Evolutionary conservation across 2,888 invertebrate genomes (phyloP).

Genomic region (Balanococcus diminutus): DNA sequence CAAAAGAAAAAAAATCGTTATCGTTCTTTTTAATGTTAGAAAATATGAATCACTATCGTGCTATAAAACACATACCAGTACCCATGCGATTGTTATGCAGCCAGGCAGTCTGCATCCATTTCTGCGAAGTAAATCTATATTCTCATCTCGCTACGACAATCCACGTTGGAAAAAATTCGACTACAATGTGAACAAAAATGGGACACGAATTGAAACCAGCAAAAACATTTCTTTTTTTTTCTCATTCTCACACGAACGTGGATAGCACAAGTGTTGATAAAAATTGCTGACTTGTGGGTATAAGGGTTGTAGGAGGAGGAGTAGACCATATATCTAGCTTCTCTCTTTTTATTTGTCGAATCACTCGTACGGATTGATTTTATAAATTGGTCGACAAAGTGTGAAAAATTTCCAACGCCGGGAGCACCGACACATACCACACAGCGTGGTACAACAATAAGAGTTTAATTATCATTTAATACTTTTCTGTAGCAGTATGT

Average conservation of each 20-base stretch:
- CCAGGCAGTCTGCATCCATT: no score
- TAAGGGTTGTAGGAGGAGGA: neutral
- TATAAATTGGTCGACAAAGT: neutral
- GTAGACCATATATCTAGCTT: neutral
- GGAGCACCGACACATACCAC: neutral
- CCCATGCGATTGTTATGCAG: no score
- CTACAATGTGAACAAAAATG: neutral
- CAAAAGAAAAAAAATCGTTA: no score
- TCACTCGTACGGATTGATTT: neutral
- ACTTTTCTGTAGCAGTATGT: neutral
- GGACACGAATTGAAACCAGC: neutral
- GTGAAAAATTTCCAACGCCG: neutral
- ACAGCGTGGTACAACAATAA: neutral
- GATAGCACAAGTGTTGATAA: neutral
- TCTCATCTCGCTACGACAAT: neutral
- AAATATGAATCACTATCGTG: no score
- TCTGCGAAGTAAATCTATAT: neutral
- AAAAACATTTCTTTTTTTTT: neutral
- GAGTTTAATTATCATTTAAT: conserved; percentile 32
- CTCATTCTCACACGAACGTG: neutral
- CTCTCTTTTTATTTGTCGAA: neutral
- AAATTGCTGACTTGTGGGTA: neutral
- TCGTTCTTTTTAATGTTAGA: no score
- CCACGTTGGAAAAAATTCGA: neutral
- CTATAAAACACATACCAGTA: no score